Evolutionary conservation across 2,888 invertebrate genomes (phyloP), one percentile per base, ranked within the genome.

Genomic region (Frankliniella fusca): DNA sequence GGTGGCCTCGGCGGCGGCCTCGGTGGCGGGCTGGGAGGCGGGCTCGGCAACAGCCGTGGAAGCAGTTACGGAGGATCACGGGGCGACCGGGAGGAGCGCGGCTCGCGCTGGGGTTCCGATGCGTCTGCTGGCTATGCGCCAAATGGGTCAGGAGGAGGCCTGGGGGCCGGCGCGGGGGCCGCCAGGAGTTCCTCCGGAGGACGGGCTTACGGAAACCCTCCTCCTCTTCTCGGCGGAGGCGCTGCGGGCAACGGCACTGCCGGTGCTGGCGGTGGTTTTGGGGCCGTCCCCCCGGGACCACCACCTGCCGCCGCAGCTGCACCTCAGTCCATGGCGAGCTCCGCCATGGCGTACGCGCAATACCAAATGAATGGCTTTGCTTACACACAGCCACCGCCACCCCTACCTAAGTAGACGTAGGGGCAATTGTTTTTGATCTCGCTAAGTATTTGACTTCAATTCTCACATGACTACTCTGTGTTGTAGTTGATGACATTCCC

Each of bases 31-130:
- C 82, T 79, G 80, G 80, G 83, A 49, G 81, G 82, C 20, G 83
- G 83, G 28, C 82, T 81, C 23, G 83, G 83, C 81, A 80, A 84
- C 38, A 84, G 70, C 70, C 70, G 70, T 27, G 70, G n/a, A 8
- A 23, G 70, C 70, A 27, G 28, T n/a, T 20, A n/a, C 20, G 54
- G 38, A 12, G 81, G 50, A 0, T 81, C 54, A 61, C 27, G 50
- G 28, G 70, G 27, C 70, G 70, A 76, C 70, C 70, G 70, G 2
- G 70, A 27, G 38, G 38, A 38, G 38, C 38, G 70, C 23, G 70
- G 70, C 70, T 76, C 70, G 11, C 70, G 70, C 27, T 76, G 70
- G 70, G 70, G 70, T 10, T 23, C 23, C 70, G 61, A 61, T 2
- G 38, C 38, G 38, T 38, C 38, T 2, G 70, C 70, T 12, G 70